phyloP scores from a whole-genome alignment of 2,113 vertebrate species.

The Callionymus lyra region DNA sequence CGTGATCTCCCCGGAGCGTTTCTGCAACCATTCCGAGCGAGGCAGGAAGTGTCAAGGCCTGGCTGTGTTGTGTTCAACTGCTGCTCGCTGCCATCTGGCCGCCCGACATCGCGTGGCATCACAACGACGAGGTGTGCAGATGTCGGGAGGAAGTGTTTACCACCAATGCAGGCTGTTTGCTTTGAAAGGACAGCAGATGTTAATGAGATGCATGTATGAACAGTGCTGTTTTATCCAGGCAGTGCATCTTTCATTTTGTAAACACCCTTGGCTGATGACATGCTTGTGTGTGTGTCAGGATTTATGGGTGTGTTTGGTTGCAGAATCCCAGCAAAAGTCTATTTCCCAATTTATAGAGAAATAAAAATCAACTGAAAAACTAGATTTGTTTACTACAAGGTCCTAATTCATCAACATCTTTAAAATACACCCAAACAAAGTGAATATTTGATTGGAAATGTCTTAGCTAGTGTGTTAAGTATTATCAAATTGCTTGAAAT shows the following conservation, averaged over 20 bases:
- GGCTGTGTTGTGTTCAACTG: slow-evolving; percentile 23
- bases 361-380: too few relatives aligned
- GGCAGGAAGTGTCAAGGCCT: slow-evolving; percentile 36
- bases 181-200: slow-evolving; percentile 42
- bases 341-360: slow-evolving; percentile 34
- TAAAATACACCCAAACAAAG: too few relatives aligned
- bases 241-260: slow-evolving; percentile 39
- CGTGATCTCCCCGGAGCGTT: slow-evolving; percentile 38
- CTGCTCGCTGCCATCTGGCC: slow-evolving; percentile 45
- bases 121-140: slow-evolving; percentile 46
- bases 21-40: slow-evolving; percentile 21
- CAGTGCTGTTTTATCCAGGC: slow-evolving; percentile 19
- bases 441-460: too few relatives aligned
- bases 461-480: too few relatives aligned
- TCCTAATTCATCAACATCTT: too few relatives aligned
- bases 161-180: slow-evolving; percentile 35
- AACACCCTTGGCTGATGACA: slow-evolving; percentile 15
- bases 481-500: too few relatives aligned
- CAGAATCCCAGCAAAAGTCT: slow-evolving; percentile 45
- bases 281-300: slow-evolving; percentile 25
- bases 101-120: slow-evolving; percentile 35
- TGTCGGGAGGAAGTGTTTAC: slow-evolving; percentile 53
- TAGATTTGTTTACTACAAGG: too few relatives aligned
- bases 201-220: slow-evolving; percentile 47
- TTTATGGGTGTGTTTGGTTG: slow-evolving; percentile 47